These are phyloP conservation scores for Sebastolobus altivelis DNA, from an alignment of 2,797 vertebrate genomes.

Conservation along the genomic window DNA sequence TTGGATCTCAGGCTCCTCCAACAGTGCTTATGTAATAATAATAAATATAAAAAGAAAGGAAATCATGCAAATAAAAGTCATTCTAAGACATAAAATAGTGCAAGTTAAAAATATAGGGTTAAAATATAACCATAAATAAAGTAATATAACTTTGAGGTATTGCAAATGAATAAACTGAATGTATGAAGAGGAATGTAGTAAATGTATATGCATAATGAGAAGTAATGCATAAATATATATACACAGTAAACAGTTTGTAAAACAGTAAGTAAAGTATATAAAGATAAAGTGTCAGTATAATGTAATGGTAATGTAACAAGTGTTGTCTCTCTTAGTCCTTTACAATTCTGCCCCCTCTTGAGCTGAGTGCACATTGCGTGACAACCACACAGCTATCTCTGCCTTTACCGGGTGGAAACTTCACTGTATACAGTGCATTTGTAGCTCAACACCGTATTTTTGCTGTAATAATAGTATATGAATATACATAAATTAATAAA, in stretches of 20 bases:
- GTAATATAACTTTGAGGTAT: not conserved
- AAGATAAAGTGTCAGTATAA: not conserved
- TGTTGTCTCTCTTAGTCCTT: constrained; percentile 49
- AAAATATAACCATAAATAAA: not conserved
- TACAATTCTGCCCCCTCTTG: constrained; percentile 83
- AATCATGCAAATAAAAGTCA: not conserved
- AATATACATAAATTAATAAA: not conserved
- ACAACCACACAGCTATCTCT: not conserved
- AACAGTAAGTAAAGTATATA: constrained; percentile 1
- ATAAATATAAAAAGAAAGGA: not conserved
- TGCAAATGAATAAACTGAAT: not conserved
- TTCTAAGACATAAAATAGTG: not conserved
- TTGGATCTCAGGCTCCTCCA: not conserved
- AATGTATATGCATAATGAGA: not conserved
- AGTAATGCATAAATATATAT: not conserved
- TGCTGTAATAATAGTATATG: not conserved
- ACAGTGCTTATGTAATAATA: no score
- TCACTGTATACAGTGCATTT: not conserved
- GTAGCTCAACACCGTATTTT: not conserved
- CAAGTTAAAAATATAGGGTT: not conserved
- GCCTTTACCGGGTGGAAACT: not conserved
- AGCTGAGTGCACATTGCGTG: not conserved
- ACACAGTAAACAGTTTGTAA: not conserved
- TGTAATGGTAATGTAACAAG: not conserved
- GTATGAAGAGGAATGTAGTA: not conserved